phyloP scores from a whole-genome alignment of 1,140 invertebrate genomes.

The Coptotermes formosanus region DNA sequence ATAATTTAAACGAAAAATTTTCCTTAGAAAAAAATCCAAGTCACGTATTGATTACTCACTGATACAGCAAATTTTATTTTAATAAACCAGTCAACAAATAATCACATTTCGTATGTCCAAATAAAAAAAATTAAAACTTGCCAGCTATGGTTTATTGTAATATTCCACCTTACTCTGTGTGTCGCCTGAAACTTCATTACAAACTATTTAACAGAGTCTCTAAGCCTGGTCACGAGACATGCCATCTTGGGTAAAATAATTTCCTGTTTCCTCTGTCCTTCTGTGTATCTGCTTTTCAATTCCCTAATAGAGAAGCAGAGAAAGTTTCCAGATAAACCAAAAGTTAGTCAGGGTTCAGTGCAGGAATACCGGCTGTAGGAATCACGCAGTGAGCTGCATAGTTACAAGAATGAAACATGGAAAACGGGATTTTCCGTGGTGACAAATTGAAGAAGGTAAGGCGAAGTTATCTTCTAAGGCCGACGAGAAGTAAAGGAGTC shows the following conservation, averaged over 20 bases:
- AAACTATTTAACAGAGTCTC: too few relatives aligned
- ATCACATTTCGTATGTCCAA: too few relatives aligned
- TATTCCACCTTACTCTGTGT: too few relatives aligned
- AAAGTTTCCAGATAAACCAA: constrained; percentile 3
- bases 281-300: not conserved
- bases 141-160: too few relatives aligned
- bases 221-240: too few relatives aligned
- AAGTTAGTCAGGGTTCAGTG: not conserved
- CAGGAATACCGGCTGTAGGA: not conserved
- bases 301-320: not conserved
- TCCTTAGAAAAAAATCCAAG: too few relatives aligned
- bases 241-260: not conserved
- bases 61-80: too few relatives aligned
- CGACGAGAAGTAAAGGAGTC: not conserved
- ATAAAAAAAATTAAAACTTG: too few relatives aligned
- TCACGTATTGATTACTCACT: too few relatives aligned
- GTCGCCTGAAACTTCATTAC: too few relatives aligned
- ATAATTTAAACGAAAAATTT: too few relatives aligned
- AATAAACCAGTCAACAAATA: too few relatives aligned
- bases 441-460: not conserved
- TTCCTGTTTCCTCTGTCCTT: not conserved
- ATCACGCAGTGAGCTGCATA: not conserved
- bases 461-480: not conserved
- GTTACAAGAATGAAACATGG: constrained; percentile 5
- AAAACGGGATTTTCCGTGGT: not conserved